Base-by-base conservation (phyloP, 1,140 invertebrate species). In the Diorhabda elongata region DNA sequence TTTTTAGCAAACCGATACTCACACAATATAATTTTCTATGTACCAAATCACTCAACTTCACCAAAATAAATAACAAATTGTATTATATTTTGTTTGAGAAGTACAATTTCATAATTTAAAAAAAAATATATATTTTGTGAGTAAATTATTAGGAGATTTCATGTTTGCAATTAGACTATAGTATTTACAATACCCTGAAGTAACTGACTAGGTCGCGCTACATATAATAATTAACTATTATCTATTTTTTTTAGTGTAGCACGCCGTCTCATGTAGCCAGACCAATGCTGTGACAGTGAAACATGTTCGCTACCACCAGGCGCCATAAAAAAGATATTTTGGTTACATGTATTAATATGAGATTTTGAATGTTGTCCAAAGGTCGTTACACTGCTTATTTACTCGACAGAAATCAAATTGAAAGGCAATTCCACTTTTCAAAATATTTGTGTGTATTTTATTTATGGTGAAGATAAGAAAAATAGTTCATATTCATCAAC, bases 141-240 rank as follows among this genome's bases (percentile, higher is more conserved):
- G n/a, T 8, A 52, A 52, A 3, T n/a, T 52, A 60, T 26, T 11
- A 60, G 42, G 11, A 60, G 47, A 52, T 52, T 52, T 52, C 45
- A 4, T 52, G 47, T 61, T 67, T 69, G 68, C 74, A 76, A 78
- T 80, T 79, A 81, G 75, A 81, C 80, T 81, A 26, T 26, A 81
- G 78, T 81, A 81, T 81, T 75, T 81, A 81, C 80, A 81, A 81
- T 81, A 81, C 80, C 80, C 80, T 81, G 80, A 81, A 80, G 67
- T 76, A 73, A 72, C 73, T 77, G 75, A 78, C 78, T 78, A 68
- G 72, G 73, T 74, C 74, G 72, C 74, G 71, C 72, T 72, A 71
- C 71, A 57, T 68, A 26, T 60, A 52, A 61, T 26, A 6, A 43
- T 60, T 67, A 59, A 58, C 56, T 44, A 58, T 6, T 9, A 26